Evolutionary conservation across 2,888 invertebrate species (phyloP), one percentile per base, ranked within the genome.

Genomic region (Leucophenga maculata): DNA sequence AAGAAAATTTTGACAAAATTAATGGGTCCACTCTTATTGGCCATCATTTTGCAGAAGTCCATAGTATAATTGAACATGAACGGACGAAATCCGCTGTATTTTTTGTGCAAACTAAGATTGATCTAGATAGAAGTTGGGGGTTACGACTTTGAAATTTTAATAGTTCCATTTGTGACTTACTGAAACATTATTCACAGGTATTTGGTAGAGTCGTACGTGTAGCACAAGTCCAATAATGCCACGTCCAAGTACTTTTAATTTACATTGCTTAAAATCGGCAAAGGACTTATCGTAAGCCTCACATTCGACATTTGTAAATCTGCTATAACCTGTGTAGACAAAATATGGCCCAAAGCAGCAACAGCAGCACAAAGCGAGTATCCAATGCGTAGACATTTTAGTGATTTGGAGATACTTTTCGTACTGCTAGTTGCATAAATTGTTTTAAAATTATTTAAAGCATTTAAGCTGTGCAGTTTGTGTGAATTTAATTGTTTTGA

Each of bases 281-380:
- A 67, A 65, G 0, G 52, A 13, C 2, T 44, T 13, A 66, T 74
- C 74, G 1, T 67, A 44, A 0, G 22, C 16, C 0, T 66, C 52
- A 8, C 74, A 74, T 18, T 74, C 65, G 0, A 73, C 0, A 32
- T 73, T 74, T 54, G 68, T 69, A n/a, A 70, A 68, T 1, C 68
- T 68, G n/a, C 26, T 46, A 48, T 22, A 31, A 13, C 18, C 32
- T 57, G 57, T 26, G 32, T 22, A 57, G 13, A 14, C n/a, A 26
- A 18, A 31, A 22, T 31, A 16, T n/a, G 14, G 16, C 14, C 8
- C 6, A 57, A 3, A 18, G 26, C 57, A 31, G 26, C 8, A 22
- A 11, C 14, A 6, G 8, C 3, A 11, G 8, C 71, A 6, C 60
- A 39, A 8, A 6, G 11, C 11, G 11, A 39, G 4, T 26, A 26